These are phyloP conservation scores for Epizoanthus illoricatus DNA, from an alignment of 92 coral and sea anemone species.

Conservation along the genomic window DNA sequence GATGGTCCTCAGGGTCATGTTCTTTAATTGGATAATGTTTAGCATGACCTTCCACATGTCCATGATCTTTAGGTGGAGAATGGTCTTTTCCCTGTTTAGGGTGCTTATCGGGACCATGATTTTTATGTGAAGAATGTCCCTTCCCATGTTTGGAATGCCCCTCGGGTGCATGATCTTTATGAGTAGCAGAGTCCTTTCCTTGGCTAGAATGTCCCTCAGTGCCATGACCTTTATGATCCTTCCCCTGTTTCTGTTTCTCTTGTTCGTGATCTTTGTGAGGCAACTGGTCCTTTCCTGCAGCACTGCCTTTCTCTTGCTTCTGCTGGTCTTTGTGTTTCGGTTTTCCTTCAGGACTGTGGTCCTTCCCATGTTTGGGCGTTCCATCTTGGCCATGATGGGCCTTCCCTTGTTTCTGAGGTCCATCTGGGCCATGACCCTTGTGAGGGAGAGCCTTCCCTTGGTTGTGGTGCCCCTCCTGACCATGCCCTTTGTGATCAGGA, in stretches of 20 bases:
- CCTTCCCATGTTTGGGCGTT: constrained; percentile 34
- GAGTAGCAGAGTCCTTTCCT: constrained; percentile 21
- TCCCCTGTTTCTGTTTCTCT: constrained; percentile 19
- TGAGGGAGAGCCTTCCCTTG: constrained; percentile 35
- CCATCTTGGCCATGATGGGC: constrained; percentile 29
- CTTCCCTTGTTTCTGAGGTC: constrained; percentile 35
- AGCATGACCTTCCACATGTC: constrained; percentile 10
- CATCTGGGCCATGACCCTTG: constrained; percentile 21
- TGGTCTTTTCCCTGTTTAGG: constrained; percentile 28
- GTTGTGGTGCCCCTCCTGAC: constrained; percentile 21
- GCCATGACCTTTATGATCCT: constrained; percentile 28
- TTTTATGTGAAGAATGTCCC: constrained; percentile 31
- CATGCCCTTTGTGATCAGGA: constrained; percentile 40
- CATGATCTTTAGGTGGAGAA: not conserved
- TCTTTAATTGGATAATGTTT: constrained; percentile 16
- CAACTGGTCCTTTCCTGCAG: constrained; percentile 26
- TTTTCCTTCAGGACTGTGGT: constrained; percentile 10
- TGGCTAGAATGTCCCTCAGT: constrained; percentile 12
- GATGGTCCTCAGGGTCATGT: constrained; percentile 1
- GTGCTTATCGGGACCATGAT: constrained; percentile 22
- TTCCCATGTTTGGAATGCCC: constrained; percentile 22
- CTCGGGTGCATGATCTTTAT: constrained; percentile 14
- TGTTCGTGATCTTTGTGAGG: constrained; percentile 31
- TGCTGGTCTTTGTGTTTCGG: constrained; percentile 24
- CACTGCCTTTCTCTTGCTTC: constrained; percentile 22